phyloP scores from a whole-genome alignment of 2,888 invertebrate species.

The Brenthis daphne region DNA sequence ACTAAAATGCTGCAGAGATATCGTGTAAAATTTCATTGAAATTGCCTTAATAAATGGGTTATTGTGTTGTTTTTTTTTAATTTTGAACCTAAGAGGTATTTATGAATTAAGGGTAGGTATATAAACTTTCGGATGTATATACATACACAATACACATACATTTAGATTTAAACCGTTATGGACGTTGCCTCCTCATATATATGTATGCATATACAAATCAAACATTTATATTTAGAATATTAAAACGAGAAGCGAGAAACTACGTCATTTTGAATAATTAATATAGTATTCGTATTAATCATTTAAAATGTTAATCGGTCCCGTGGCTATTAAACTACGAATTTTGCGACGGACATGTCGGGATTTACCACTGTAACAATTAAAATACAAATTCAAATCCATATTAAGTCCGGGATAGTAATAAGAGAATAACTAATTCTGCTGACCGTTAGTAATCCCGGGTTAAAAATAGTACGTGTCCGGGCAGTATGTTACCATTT shows the following conservation, averaged over 20 bases:
- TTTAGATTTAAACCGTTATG: too few relatives aligned
- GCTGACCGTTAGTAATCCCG: slow-evolving; percentile 61
- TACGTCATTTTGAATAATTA: slow-evolving; percentile 26
- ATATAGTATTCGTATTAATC: slow-evolving; percentile 26
- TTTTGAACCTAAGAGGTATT: too few relatives aligned
- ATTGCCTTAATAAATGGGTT: too few relatives aligned
- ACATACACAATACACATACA: too few relatives aligned
- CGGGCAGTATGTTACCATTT: slow-evolving; percentile 68
- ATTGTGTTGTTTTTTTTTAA: too few relatives aligned
- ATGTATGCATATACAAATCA: background rate
- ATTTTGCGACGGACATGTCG: slow-evolving; percentile 27
- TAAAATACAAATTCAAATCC: slow-evolving; percentile 60
- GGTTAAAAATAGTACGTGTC: slow-evolving; percentile 47
- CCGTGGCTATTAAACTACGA: slow-evolving; percentile 37
- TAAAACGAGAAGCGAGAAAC: slow-evolving; percentile 20
- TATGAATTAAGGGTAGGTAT: too few relatives aligned
- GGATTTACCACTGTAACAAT: slow-evolving; percentile 46
- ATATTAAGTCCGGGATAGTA: slow-evolving; percentile 54
- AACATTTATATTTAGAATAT: slow-evolving; percentile 12
- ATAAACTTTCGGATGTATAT: too few relatives aligned
- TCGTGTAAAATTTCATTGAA: too few relatives aligned
- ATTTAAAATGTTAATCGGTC: slow-evolving; percentile 32
- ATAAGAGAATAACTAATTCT: slow-evolving; percentile 65
- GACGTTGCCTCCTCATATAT: background rate
- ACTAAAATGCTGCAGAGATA: too few relatives aligned